Percentiles rank a stretch among this genome's conserved stretches.
Evolutionary conservation across 2,888 invertebrate genomes (phyloP).

Genomic region (Syrphus vitripennis): DNA sequence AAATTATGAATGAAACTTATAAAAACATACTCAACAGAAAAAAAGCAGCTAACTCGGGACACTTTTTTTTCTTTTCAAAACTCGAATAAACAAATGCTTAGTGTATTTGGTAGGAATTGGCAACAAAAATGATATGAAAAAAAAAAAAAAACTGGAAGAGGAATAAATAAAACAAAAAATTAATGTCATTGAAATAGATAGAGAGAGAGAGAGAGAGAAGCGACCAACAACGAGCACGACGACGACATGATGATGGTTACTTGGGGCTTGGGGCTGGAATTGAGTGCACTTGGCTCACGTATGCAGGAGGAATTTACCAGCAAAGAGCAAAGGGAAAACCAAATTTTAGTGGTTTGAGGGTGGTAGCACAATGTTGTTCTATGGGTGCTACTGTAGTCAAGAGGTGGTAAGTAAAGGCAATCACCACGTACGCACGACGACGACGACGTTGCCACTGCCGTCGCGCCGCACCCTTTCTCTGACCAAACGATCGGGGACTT

Average conservation of each 20-base stretch:
- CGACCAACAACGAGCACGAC: neutral
- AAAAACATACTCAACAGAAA: constrained; percentile 48
- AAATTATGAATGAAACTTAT: constrained; percentile 66
- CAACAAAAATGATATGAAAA: constrained; percentile 19
- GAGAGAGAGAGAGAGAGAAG: constrained; percentile 27
- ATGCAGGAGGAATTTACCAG: constrained; percentile 57
- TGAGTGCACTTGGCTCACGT: constrained; percentile 61
- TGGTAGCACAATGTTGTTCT: neutral
- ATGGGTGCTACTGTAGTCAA: constrained; percentile 10
- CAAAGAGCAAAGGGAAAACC: constrained; percentile 58
- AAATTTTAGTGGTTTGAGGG: constrained; percentile 8
- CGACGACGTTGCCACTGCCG: neutral
- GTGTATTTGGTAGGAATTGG: constrained; percentile 39
- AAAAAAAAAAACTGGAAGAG: constrained; percentile 10
- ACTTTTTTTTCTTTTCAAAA: neutral
- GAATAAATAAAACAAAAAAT: constrained; percentile 48
- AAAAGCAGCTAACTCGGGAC: constrained; percentile 33
- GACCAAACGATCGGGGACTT: constrained; percentile 47
- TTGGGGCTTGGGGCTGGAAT: constrained; percentile 21
- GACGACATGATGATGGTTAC: constrained; percentile 8
- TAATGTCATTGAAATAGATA: constrained; percentile 57
- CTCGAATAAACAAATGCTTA: constrained; percentile 12
- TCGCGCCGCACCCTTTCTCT: constrained; percentile 38
- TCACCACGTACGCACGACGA: constrained; percentile 64
- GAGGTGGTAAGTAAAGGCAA: constrained; percentile 51